A percentile compares a stretch with the other conserved stretches of the same genome.
Conservation (phyloP, 2,888 invertebrate species). For the Drosophila melanocephala region DNA sequence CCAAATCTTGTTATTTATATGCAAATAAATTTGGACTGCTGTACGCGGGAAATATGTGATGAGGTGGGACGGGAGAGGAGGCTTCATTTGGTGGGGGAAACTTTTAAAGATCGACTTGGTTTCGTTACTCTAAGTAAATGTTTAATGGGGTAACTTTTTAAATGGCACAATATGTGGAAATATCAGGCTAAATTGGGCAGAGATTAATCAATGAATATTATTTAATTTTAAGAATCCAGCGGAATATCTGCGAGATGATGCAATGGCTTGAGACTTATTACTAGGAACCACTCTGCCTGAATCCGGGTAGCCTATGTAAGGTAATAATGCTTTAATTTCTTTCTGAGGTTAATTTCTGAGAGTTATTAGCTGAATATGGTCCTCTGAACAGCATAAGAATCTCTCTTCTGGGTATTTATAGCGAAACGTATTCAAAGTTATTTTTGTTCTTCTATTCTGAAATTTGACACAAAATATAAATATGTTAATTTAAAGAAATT, state of each 20-base stretch:
- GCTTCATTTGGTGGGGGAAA: not conserved
- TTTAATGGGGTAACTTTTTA: not conserved
- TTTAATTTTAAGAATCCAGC: not conserved
- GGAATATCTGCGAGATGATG: not conserved
- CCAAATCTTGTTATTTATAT: slow-evolving; percentile 61
- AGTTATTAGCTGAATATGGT: not conserved
- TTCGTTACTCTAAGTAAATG: not conserved
- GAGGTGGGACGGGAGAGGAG: fast-evolving
- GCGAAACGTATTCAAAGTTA: not conserved
- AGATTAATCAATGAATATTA: not conserved
- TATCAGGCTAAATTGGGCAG: not conserved
- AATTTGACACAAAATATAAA: not conserved
- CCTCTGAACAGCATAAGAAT: not conserved
- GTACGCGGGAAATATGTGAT: no score
- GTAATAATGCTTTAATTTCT: not conserved
- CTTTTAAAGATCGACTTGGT: not conserved
- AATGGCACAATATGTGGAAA: not conserved
- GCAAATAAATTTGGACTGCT: slow-evolving; percentile 19
- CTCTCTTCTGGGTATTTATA: not conserved
- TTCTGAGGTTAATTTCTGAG: not conserved
- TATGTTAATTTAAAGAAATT: not conserved
- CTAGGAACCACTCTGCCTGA: not conserved
- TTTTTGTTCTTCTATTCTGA: not conserved
- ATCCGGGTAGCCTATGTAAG: not conserved
- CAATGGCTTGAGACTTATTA: not conserved